Evolutionary conservation across 2,797 vertebrate species (phyloP), one percentile per base, ranked within the genome.

Genomic region (Cirrhinus molitorella): DNA sequence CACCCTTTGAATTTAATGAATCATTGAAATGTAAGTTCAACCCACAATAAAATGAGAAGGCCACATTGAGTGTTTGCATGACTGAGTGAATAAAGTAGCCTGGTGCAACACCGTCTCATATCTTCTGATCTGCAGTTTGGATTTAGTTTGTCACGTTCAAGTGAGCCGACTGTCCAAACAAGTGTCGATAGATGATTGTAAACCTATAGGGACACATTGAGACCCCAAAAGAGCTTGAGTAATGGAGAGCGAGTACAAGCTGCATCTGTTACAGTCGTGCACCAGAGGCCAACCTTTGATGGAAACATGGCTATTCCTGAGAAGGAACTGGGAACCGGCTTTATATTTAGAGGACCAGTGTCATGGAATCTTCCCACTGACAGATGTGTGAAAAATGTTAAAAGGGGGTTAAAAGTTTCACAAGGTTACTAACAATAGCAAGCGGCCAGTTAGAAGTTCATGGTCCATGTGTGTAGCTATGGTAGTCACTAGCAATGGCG

Each of bases 321-420:
- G 81, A 45, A 49, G 63, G 67, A 81, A 68, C 66, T 5, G 77
- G 57, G 47, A 84, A 84, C 70, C 1, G 10, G 53, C 78, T 78
- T 74, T 88, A 88, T 88, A 78, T 84, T 86, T 85, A 87, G 77
- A 72, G 78, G 47, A 40, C 47, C 28, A 45, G 73, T 49, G 85
- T 82, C 85, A 83, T 55, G 66, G 82, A 86, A 78, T 80, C 83
- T 84, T 89, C 47, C 37, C 80, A 75, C 55, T 81, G 86, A 86
- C 77, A 86, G 83, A 86, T 84, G 85, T 83, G 80, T 85, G 77
- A 89, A 86, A 89, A 89, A 87, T 83, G 76, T 75, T 85, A 87
- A 87, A 88, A 85, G 78, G 81, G 71, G 83, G 81, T 85, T 83
- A 80, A 83, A 86, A 25, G 63, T 83, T 87, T 83, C 67, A 83